Evolutionary conservation across 1,140 invertebrate species (phyloP).

Genomic region (Chrysomallon squamiferum): DNA sequence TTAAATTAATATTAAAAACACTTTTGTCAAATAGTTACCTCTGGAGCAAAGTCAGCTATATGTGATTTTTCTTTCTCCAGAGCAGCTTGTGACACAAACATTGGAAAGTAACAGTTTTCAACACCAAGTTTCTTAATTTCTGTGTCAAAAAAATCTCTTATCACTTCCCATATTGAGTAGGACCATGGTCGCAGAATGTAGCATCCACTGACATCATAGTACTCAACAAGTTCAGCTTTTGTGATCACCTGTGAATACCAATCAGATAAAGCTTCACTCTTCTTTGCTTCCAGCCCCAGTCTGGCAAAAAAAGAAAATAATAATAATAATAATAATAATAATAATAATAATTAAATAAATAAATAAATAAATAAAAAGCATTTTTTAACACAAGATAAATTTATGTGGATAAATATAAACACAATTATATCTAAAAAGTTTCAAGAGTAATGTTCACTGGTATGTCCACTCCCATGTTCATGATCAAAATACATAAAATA

Average conservation of each 20-base stretch:
- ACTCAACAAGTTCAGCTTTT: slow-evolving; percentile 98
- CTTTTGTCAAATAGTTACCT: too few relatives aligned
- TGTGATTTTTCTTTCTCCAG: slow-evolving; percentile 96
- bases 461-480: too few relatives aligned
- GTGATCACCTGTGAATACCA: slow-evolving; percentile 98
- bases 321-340: too few relatives aligned
- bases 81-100: slow-evolving; percentile 91
- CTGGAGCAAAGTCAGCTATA: slow-evolving; percentile 97
- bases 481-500: too few relatives aligned
- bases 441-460: too few relatives aligned
- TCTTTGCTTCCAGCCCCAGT: slow-evolving; percentile 90
- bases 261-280: slow-evolving; percentile 91
- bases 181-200: slow-evolving; percentile 98
- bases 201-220: slow-evolving; percentile 99
- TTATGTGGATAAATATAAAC: too few relatives aligned
- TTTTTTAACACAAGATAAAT: too few relatives aligned
- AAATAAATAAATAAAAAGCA: too few relatives aligned
- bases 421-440: too few relatives aligned
- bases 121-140: slow-evolving; percentile 94
- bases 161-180: slow-evolving; percentile 94
- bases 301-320: slow-evolving; percentile 65
- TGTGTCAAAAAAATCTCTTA: slow-evolving; percentile 86
- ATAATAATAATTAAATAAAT: too few relatives aligned
- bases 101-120: slow-evolving; percentile 97
- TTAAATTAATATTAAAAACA: too few relatives aligned